Percentiles rank a stretch among this genome's conserved stretches.
These are phyloP conservation scores for Cryptoblepharus egeriae DNA, from an alignment of 2,797 vertebrate genomes.

Conservation along the genomic window DNA sequence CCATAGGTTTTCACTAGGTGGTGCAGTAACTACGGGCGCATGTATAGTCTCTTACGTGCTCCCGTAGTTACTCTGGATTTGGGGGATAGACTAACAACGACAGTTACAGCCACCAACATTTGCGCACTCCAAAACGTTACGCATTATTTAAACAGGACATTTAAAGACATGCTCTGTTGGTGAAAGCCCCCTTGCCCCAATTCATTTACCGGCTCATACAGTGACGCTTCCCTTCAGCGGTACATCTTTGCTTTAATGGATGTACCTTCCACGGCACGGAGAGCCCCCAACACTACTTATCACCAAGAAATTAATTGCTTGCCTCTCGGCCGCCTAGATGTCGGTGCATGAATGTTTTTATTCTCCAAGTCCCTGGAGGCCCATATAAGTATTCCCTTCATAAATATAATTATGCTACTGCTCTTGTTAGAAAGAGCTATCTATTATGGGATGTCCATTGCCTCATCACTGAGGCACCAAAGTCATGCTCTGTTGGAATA, in stretches of 20 bases:
- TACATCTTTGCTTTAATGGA: slow-evolving; percentile 43
- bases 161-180: slow-evolving; percentile 25
- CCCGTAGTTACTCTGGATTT: no score
- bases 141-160: slow-evolving; percentile 23
- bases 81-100: no score
- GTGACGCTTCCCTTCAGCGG: slow-evolving; percentile 32
- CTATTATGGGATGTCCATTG: slow-evolving; percentile 66
- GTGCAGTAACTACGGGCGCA: no score
- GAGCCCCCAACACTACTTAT: slow-evolving; percentile 53
- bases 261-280: slow-evolving; percentile 24
- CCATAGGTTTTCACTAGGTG: no score
- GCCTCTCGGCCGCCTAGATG: slow-evolving; percentile 67
- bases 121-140: background rate
- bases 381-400: slow-evolving; percentile 72
- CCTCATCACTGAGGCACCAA: slow-evolving; percentile 69
- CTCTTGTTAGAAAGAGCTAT: slow-evolving; percentile 67
- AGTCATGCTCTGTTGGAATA: slow-evolving; percentile 66
- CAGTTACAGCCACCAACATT: background rate
- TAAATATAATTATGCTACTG: slow-evolving; percentile 72
- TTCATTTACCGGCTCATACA: slow-evolving; percentile 23
- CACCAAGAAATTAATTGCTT: slow-evolving; percentile 66
- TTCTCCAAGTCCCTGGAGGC: slow-evolving; percentile 67
- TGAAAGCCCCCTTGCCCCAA: background rate
- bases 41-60: no score
- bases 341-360: slow-evolving; percentile 70